These are phyloP conservation scores for Peromyscus maniculatus DNA, from an alignment of 2,113 vertebrate genomes.

Conservation along the genomic window DNA sequence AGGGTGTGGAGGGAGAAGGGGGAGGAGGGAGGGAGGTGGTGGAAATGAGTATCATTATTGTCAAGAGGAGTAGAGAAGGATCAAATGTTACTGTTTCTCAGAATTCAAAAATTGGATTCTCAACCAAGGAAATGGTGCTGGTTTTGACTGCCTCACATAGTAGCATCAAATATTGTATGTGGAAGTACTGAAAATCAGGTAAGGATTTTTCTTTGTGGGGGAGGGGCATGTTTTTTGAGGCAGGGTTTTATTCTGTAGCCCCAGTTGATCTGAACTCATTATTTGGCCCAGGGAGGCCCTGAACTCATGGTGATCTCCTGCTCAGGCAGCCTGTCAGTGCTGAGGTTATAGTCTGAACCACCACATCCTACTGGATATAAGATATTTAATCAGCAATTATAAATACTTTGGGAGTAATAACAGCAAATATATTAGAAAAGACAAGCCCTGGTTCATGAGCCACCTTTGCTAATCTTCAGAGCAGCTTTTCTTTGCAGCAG, in stretches of 20 bases:
- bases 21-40: not conserved
- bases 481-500: not conserved
- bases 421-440: not conserved
- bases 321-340: too few relatives aligned
- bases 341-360: not conserved
- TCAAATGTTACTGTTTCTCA: not conserved
- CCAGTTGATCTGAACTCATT: not conserved
- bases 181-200: not conserved
- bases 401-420: not conserved
- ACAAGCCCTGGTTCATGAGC: not conserved
- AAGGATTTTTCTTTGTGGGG: not conserved
- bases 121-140: not conserved
- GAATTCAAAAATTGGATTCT: not conserved
- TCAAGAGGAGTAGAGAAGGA: not conserved
- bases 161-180: not conserved
- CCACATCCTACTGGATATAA: not conserved
- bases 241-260: not conserved
- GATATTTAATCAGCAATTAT: not conserved
- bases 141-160: not conserved
- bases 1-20: not conserved
- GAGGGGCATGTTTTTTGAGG: not conserved
- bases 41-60: not conserved
- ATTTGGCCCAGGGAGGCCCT: not conserved
- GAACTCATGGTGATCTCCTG: not conserved
- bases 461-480: not conserved